Conservation (phyloP, 2,888 invertebrate species). For the Aphodius sticticus region DNA sequence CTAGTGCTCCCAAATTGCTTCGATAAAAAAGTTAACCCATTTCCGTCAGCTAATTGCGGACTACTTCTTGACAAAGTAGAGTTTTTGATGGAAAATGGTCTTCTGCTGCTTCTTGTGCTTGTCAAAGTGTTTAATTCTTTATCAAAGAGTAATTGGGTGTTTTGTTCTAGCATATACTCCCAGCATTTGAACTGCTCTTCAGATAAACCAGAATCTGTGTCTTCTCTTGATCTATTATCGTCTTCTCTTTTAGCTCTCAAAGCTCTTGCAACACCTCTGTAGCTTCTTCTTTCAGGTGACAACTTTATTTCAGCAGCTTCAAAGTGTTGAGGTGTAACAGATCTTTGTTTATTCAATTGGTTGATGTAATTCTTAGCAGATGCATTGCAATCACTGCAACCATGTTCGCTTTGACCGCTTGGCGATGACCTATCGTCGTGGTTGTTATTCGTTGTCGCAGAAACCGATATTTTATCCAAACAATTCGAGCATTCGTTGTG, state of each 20-base stretch:
- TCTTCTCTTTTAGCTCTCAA: constrained; percentile 71
- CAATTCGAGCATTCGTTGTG: constrained; percentile 66
- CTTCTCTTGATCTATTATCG: constrained; percentile 64
- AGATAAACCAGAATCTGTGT: constrained; percentile 69
- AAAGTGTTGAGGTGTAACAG: constrained; percentile 56
- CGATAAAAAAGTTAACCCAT: constrained; percentile 66
- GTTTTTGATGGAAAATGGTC: constrained; percentile 65
- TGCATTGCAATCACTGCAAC: constrained; percentile 61
- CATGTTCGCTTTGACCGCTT: constrained; percentile 85
- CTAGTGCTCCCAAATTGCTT: constrained; percentile 83
- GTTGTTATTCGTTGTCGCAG: constrained; percentile 53
- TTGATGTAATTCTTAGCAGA: constrained; percentile 59
- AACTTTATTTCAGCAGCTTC: constrained; percentile 61
- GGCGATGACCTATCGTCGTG: constrained; percentile 82
- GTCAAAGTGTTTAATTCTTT: constrained; percentile 85
- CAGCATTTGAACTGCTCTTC: constrained; percentile 92
- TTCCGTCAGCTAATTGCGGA: constrained; percentile 68
- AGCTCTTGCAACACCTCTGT: constrained; percentile 69
- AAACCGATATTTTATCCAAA: constrained; percentile 56
- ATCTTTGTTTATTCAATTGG: constrained; percentile 57
- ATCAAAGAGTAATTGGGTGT: constrained; percentile 87
- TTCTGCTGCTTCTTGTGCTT: constrained; percentile 69
- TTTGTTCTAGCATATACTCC: constrained; percentile 93
- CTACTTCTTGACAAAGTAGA: constrained; percentile 74
- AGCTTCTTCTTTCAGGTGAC: constrained; percentile 64